These are phyloP conservation scores for Luperina nickerlii DNA, from an alignment of 2,888 invertebrate genomes.

Conservation along the genomic window DNA sequence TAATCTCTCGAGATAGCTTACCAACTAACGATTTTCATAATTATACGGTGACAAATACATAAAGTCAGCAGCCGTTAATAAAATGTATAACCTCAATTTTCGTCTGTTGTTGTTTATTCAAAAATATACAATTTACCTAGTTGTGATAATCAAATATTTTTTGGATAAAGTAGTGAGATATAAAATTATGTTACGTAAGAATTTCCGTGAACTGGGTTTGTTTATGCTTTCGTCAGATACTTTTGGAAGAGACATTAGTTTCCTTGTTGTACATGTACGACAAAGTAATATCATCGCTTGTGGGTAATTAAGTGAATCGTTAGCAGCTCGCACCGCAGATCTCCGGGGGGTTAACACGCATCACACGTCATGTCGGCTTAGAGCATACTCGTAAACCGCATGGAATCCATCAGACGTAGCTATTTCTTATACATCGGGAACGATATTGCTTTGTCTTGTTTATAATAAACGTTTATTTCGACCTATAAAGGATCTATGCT, in stretches of 20 bases:
- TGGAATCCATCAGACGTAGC: slow-evolving; percentile 13
- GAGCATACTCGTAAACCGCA: slow-evolving; percentile 12
- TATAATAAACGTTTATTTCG: background rate
- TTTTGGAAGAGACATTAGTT: background rate
- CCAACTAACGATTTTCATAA: too few species aligned
- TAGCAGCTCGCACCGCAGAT: slow-evolving; percentile 15
- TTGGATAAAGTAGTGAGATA: background rate
- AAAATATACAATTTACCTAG: background rate
- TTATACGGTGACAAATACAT: background rate
- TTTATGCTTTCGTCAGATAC: background rate
- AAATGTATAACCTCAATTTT: background rate
- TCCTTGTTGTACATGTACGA: background rate
- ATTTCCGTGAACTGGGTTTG: background rate
- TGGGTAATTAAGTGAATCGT: slow-evolving; percentile 19
- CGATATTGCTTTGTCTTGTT: background rate
- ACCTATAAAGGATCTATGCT: background rate
- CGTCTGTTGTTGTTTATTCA: background rate
- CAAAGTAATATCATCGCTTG: slow-evolving; percentile 1
- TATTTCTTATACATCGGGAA: background rate
- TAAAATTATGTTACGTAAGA: background rate
- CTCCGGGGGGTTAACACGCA: slow-evolving; percentile 10
- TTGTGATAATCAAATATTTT: background rate
- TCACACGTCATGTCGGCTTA: slow-evolving; percentile 21
- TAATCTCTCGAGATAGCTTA: too few species aligned
- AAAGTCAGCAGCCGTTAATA: background rate